Base-by-base conservation (phyloP, 2,113 vertebrate species). In the Corydoras maculifer region DNA sequence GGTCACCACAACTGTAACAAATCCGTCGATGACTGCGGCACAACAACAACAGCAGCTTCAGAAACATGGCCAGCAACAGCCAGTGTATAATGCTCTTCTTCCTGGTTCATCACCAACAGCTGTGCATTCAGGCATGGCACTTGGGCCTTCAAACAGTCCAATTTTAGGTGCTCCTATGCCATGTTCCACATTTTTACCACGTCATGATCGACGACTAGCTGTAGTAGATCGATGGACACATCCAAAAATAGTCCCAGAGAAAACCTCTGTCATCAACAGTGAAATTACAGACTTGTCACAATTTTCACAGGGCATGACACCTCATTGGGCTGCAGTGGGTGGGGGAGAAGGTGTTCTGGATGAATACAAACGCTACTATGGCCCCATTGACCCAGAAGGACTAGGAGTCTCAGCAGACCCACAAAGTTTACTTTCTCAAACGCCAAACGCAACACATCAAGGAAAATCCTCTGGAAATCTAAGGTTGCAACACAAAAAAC, bases 321-420 rank as follows among this genome's bases (percentile, higher is more conserved):
- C 84, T 25, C 84, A 85, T 63, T 90, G 88, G 90, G 87, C 72
- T 30, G 78, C 68, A 70, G 70, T 78, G 6, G 81, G 58, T 9
- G 85, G 61, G 5, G 82, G 76, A n/a, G 88, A 87, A 49, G 77
- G 79, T 2, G 81, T 90, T 58, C 82, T 93, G 3, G 93, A 95
- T 80, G 92, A 93, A 79, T 94, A 93, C 81, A 93, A 94, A 77
- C 90, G 91, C 50, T 94, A 94, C 79, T 95, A 95, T 63, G 93
- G 94, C 57, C 94, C 94, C 29, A 95, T 94, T 68, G 94, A 95
- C 81, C 94, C 93, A 3, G 92, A 94, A 79, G 93, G 93, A 49
- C 78, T 94, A 13, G 91, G 88, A 35, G 76, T 82, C 25, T 86
- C 78, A 77, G 79, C 76, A 1, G 88, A 91, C 1, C 84, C 85